Conservation (phyloP, 2,113 vertebrate species). For the Apteryx mantelli region DNA sequence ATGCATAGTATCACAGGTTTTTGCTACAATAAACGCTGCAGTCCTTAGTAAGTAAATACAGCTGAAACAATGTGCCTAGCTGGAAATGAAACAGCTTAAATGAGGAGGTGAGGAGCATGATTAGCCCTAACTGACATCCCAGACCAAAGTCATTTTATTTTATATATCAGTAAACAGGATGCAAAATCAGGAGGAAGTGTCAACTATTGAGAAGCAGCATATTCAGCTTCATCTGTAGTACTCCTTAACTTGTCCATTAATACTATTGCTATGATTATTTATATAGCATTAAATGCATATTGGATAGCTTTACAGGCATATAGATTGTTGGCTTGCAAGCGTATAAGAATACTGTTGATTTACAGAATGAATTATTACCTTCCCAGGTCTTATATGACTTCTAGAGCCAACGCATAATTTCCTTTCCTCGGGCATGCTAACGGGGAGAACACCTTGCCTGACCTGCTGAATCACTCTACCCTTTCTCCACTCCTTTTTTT, state of each 20-base stretch:
- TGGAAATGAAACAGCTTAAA: not conserved
- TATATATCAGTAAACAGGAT: not conserved
- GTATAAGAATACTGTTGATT: not conserved
- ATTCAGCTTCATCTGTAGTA: not conserved
- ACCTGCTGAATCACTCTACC: not conserved
- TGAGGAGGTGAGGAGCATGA: not conserved
- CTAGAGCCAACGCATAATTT: not conserved
- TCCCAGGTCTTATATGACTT: not conserved
- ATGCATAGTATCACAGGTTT: not conserved
- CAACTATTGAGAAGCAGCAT: not conserved
- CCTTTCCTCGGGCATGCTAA: not conserved
- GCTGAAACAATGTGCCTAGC: not conserved
- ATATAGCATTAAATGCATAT: not conserved
- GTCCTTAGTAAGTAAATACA: not conserved
- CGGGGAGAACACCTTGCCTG: not conserved
- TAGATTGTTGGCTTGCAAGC: not conserved
- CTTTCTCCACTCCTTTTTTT: not conserved
- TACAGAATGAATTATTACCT: not conserved
- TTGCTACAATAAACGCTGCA: rapidly evolving
- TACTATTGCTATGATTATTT: not conserved
- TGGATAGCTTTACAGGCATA: not conserved
- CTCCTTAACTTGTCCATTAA: not conserved
- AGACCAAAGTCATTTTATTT: not conserved
- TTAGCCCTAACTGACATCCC: not conserved
- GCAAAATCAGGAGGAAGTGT: not conserved